These are phyloP conservation scores for Poecilobothrus nobilitatus DNA, from an alignment of 2,888 invertebrate genomes.

Conservation along the genomic window DNA sequence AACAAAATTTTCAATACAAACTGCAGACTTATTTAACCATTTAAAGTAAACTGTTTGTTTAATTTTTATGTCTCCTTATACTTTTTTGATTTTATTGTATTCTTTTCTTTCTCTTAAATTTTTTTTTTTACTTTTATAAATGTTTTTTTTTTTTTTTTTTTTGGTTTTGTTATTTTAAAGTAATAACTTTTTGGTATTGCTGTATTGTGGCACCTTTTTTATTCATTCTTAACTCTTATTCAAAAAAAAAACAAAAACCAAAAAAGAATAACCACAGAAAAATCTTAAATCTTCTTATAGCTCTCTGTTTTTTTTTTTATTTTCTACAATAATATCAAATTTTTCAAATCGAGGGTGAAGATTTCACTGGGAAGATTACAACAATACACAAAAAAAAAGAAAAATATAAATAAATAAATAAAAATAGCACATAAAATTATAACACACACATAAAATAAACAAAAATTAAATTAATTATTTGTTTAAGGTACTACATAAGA, in stretches of 20 bases:
- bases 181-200: no score
- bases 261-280: no score
- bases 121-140: background rate
- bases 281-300: no score
- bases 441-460: background rate
- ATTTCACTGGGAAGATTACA: background rate
- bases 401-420: background rate
- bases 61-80: no score
- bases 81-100: no score
- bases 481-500: background rate
- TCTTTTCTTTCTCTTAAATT: background rate
- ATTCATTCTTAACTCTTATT: no score
- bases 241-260: no score
- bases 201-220: no score
- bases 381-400: background rate
- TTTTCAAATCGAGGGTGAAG: background rate
- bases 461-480: slow-evolving; percentile 6
- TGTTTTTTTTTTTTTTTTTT: no score
- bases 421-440: no score
- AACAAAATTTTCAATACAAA: background rate
- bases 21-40: background rate
- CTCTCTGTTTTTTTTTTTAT: no score
- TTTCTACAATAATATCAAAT: background rate
- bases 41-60: background rate
- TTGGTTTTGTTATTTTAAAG: no score